Conservation (phyloP, 1,140 invertebrate species). For the Drosophila lini region DNA sequence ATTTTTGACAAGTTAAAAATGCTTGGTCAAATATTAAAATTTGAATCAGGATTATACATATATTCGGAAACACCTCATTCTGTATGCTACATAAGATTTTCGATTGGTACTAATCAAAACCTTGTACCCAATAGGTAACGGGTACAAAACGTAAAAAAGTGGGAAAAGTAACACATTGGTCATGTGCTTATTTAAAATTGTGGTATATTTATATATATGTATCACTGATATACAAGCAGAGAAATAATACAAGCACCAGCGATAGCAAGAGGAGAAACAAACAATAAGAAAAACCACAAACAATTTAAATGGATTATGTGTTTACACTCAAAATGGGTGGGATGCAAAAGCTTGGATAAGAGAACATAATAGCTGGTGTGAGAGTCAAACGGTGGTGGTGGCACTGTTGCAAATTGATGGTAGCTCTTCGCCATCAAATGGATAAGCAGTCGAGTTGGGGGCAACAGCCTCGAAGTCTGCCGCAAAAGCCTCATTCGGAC, state of each 20-base stretch:
- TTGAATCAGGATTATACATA: no score
- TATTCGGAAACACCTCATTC: no score
- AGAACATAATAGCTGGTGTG: conserved; percentile 12
- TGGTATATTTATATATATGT: conserved; percentile 15
- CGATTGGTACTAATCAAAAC: no score
- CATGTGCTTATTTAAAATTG: not conserved
- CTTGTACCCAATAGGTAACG: not conserved
- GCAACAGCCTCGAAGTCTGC: conserved; percentile 41
- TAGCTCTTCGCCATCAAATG: conserved; percentile 42
- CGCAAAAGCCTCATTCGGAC: conserved; percentile 42
- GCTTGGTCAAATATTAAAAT: no score
- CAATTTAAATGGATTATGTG: conserved; percentile 81
- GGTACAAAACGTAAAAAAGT: not conserved
- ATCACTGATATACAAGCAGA: conserved; percentile 33
- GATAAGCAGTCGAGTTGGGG: conserved; percentile 24
- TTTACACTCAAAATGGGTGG: conserved; percentile 69
- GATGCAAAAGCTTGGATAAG: conserved; percentile 13
- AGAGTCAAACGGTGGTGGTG: conserved; percentile 20
- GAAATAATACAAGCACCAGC: conserved; percentile 53
- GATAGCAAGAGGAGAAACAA: conserved; percentile 65
- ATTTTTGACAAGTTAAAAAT: no score
- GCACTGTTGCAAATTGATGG: conserved; percentile 31
- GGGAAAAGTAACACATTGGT: not conserved
- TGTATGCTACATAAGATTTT: no score
- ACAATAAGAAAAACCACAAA: conserved; percentile 77